Base-by-base conservation (phyloP, 2,113 vertebrate species). In the Eolophus roseicapilla region DNA sequence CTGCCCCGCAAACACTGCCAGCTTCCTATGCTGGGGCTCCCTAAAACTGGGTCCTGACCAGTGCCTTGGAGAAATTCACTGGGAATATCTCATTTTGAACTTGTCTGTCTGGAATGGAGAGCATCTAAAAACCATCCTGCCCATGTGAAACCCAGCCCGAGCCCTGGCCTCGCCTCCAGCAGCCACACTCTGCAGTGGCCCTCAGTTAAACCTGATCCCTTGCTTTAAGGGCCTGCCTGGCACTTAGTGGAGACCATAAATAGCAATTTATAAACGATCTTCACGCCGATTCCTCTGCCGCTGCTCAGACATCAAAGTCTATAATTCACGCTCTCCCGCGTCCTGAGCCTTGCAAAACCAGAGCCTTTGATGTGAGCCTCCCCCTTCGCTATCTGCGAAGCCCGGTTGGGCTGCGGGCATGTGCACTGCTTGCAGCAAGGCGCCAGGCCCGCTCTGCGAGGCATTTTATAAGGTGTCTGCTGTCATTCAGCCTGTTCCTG, bases 281-380 rank as follows among this genome's bases (percentile, higher is more conserved):
- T 97, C 95, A 91, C 93, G 9, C 96, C 79, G 89, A 96, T 96
- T 75, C 92, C 85, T 91, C 91, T 76, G 92, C 88, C 15, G 57
- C 92, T 71, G 83, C 95, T 89, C 91, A 96, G 92, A 97, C 97
- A 96, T 96, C 96, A 97, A 97, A 97, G 96, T 91, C 96, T 96
- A 96, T 97, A 96, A 97, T 97, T 97, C 97, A 96, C 97, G 93
- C 97, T 96, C 97, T 97, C 95, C 95, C 5, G 91, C 92, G 78
- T 96, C 93, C 95, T 69, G 86, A 88, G 96, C 94, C 95, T 96
- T 64, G 71, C 97, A 95, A 95, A 97, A 92, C 50, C 12, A 0
- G 47, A 44, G 93, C 94, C 97, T 97, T 97, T 97, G 95, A 97
- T 94, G 96, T 97, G 39, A 87, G 60, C 65, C 81, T 86, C 94